Evolutionary conservation across 1,140 invertebrate genomes (phyloP).

Genomic region (Dufourea novaeangliae): DNA sequence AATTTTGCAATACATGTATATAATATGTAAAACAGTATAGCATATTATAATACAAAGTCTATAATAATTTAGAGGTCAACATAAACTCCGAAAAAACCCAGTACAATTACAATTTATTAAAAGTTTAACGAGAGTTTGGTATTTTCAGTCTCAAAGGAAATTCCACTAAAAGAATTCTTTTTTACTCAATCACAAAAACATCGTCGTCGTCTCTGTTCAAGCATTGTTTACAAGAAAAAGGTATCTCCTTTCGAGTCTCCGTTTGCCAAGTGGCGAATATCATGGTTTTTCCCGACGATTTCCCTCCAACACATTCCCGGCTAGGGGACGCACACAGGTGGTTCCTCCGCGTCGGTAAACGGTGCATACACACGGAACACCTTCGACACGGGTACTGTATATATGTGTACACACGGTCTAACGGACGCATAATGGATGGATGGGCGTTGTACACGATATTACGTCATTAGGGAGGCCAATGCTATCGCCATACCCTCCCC

Average conservation of each 20-base stretch:
- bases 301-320: constrained; percentile 44
- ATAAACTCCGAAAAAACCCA: no score
- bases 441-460: constrained; percentile 63
- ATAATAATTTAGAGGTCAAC: no score
- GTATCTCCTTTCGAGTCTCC: background rate
- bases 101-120: no score
- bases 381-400: constrained; percentile 28
- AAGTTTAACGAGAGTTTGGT: no score
- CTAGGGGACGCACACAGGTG: constrained; percentile 62
- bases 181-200: background rate
- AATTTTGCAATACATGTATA: no score
- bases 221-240: background rate
- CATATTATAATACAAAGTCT: no score
- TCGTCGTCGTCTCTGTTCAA: background rate
- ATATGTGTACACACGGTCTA: constrained; percentile 50
- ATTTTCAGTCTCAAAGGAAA: no score
- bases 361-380: constrained; percentile 42
- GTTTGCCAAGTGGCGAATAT: background rate
- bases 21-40: no score
- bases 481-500: constrained; percentile 28
- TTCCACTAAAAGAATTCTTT: background rate
- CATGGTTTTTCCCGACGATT: background rate
- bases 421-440: constrained; percentile 71
- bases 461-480: constrained; percentile 61
- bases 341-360: constrained; percentile 46